These are phyloP conservation scores for Drosophila ambigua DNA, from an alignment of 1,140 invertebrate genomes.

Conservation along the genomic window DNA sequence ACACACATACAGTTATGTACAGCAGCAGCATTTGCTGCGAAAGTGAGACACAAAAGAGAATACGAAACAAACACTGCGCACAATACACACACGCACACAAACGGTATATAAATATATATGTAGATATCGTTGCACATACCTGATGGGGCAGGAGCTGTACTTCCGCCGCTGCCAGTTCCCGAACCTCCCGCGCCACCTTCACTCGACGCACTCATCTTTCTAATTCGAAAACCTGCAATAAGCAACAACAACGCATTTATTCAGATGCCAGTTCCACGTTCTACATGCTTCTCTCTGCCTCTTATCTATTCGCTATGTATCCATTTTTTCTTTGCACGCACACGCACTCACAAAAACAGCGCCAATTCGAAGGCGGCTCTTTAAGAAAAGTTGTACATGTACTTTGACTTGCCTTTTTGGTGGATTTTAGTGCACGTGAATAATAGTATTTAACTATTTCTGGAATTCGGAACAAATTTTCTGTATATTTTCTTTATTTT, in stretches of 20 bases:
- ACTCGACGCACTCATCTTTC: constrained; percentile 74
- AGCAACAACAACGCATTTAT: constrained; percentile 3
- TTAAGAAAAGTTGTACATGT: neutral
- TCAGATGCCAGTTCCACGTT: constrained; percentile 30
- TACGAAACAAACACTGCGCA: constrained; percentile 70
- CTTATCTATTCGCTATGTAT: constrained; percentile 51
- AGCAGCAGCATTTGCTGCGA: constrained; percentile 56
- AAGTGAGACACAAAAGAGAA: constrained; percentile 51
- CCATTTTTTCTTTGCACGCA: constrained; percentile 13
- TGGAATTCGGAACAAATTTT: neutral
- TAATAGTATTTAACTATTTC: constrained; percentile 3
- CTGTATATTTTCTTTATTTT: constrained; percentile 15
- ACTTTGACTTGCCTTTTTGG: constrained; percentile 40
- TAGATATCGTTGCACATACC: constrained; percentile 60
- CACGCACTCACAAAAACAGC: constrained; percentile 7
- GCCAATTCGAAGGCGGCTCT: neutral
- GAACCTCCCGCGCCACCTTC: constrained; percentile 66
- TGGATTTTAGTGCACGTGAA: neutral
- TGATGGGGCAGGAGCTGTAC: constrained; percentile 71
- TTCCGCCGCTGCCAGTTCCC: constrained; percentile 51
- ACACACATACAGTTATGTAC: constrained; percentile 13
- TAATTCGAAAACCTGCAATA: constrained; percentile 58
- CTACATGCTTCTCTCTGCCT: constrained; percentile 32
- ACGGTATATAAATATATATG: constrained; percentile 24
- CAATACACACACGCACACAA: constrained; percentile 66